Conservation (phyloP, 1,140 invertebrate genomes). For the Brachionus sp. region DNA sequence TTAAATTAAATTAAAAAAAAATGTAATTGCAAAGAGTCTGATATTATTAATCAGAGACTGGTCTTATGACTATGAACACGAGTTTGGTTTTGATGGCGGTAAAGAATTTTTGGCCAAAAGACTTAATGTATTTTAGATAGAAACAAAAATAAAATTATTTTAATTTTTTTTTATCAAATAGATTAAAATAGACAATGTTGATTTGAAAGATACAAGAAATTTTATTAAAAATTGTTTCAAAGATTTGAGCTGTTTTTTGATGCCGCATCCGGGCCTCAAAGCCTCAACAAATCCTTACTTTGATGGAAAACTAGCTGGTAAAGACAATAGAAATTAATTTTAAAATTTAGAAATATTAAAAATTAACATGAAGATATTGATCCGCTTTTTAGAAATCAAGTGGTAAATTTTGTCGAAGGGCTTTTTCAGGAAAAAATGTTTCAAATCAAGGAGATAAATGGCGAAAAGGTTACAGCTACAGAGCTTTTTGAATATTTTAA, state of each 20-base stretch:
- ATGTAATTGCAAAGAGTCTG: slow-evolving; percentile 63
- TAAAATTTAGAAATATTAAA: slow-evolving; percentile 90
- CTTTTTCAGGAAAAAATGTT: slow-evolving; percentile 85
- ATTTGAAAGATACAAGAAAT: slow-evolving; percentile 83
- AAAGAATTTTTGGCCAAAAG: slow-evolving; percentile 77
- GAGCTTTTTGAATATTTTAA: slow-evolving; percentile 96
- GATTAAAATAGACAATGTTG: slow-evolving; percentile 75
- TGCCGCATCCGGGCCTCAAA: slow-evolving; percentile 94
- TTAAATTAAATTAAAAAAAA: neutral
- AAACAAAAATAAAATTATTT: slow-evolving; percentile 71
- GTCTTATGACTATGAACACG: slow-evolving; percentile 94
- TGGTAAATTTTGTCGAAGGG: slow-evolving; percentile 79
- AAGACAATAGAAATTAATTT: slow-evolving; percentile 79
- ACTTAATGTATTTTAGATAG: slow-evolving; percentile 75
- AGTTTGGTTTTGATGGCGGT: slow-evolving; percentile 85
- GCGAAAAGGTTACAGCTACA: slow-evolving; percentile 82
- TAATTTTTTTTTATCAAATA: neutral
- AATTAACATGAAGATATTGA: slow-evolving; percentile 97
- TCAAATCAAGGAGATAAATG: slow-evolving; percentile 85
- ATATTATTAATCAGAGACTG: slow-evolving; percentile 95
- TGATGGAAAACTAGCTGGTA: slow-evolving; percentile 73
- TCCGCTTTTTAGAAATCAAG: slow-evolving; percentile 78
- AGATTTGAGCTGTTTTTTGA: slow-evolving; percentile 89
- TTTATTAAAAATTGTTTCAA: slow-evolving; percentile 92
- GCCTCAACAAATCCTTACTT: slow-evolving; percentile 93